Conservation (phyloP, 2,797 vertebrate species). For the Glyptemys insculpta region DNA sequence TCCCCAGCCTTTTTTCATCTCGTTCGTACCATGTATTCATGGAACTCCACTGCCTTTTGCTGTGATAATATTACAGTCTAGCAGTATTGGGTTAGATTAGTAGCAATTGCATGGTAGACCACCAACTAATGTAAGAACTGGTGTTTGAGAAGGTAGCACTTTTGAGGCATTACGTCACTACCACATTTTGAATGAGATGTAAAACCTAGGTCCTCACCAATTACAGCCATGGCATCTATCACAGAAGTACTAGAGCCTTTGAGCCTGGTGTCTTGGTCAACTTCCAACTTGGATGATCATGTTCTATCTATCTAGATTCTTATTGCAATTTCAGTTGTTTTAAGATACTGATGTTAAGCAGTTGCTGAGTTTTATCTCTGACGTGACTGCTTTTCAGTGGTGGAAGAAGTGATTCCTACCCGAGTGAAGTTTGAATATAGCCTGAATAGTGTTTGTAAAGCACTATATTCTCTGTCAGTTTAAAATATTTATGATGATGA, state of each 20-base stretch:
- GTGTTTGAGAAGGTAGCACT: too few relatives aligned
- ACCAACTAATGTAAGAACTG: neutral
- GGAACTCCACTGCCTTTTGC: too few relatives aligned
- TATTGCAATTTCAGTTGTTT: neutral
- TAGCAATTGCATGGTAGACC: accelerated
- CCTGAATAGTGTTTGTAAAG: neutral
- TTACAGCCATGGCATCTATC: neutral
- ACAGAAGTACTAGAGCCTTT: neutral
- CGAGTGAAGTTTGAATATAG: neutral
- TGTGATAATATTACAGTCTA: accelerated
- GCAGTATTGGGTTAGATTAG: neutral
- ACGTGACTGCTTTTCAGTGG: neutral
- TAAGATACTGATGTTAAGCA: neutral
- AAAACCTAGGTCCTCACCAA: neutral
- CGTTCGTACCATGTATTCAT: too few relatives aligned
- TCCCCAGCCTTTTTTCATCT: neutral
- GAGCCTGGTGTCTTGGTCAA: neutral
- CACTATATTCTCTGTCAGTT: neutral
- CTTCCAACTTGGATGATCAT: neutral
- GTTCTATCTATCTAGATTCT: neutral
- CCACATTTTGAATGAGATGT: neutral
- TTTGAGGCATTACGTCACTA: neutral
- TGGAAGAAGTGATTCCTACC: neutral
- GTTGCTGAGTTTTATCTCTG: neutral
- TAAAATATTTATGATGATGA: neutral